Conservation (phyloP, 1,140 invertebrate species). For the Hylyphantes graminicola region DNA sequence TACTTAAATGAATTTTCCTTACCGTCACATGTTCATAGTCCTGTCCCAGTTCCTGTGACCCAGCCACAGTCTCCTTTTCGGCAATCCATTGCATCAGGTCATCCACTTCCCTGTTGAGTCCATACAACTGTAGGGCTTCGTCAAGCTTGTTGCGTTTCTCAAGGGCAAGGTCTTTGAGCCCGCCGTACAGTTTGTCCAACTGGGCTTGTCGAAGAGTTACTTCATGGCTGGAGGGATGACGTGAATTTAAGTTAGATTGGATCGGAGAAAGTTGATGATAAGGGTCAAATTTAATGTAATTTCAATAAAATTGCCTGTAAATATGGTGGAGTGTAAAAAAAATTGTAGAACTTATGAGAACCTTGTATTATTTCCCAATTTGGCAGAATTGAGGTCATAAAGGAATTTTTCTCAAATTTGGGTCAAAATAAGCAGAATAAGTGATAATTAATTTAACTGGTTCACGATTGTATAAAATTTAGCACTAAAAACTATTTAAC, state of each 20-base stretch:
- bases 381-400: too few species aligned
- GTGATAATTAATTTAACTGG: too few species aligned
- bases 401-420: too few species aligned
- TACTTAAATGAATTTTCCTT: not conserved
- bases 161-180: slow-evolving; percentile 93
- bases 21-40: slow-evolving; percentile 97
- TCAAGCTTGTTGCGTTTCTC: slow-evolving; percentile 94
- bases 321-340: too few species aligned
- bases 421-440: too few species aligned
- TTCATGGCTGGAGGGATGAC: slow-evolving; percentile 74
- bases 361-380: too few species aligned
- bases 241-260: not conserved
- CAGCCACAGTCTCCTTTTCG: slow-evolving; percentile 95
- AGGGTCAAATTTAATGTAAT: not conserved
- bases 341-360: too few species aligned
- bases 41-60: slow-evolving; percentile 97
- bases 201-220: slow-evolving; percentile 96
- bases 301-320: not conserved
- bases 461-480: too few species aligned
- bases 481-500: too few species aligned
- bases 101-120: slow-evolving; percentile 95
- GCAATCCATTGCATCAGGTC: slow-evolving; percentile 99
- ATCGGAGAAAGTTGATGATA: too few species aligned
- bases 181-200: slow-evolving; percentile 97
- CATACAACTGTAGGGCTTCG: slow-evolving; percentile 94